A percentile compares a stretch with the other conserved stretches of the same genome.
Conservation (phyloP, 2,113 vertebrate genomes). For the Bagarius yarrelli region DNA sequence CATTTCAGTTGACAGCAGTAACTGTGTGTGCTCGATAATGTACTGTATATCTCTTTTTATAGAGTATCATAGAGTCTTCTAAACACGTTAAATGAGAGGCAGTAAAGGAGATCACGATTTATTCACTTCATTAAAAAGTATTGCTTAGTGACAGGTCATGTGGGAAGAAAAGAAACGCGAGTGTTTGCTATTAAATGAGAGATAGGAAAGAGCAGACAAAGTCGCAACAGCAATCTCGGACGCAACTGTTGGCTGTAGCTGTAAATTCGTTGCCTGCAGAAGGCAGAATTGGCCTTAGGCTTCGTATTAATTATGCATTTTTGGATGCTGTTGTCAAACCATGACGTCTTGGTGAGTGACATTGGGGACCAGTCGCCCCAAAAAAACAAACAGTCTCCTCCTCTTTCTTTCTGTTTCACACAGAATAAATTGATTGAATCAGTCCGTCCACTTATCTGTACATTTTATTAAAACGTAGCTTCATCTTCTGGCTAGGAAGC, state of each 20-base stretch:
- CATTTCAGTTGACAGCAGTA: background rate
- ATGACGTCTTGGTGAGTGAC: background rate
- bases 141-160: background rate
- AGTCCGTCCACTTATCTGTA: background rate
- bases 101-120: slow-evolving; percentile 24
- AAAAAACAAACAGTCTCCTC: too few relatives aligned
- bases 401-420: background rate
- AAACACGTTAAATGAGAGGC: slow-evolving; percentile 10
- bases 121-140: slow-evolving; percentile 12
- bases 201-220: background rate
- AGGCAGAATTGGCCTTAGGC: background rate
- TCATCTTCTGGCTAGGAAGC: background rate
- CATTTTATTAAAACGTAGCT: background rate
- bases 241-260: background rate
- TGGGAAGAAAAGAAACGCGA: background rate
- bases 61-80: background rate
- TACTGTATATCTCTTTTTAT: background rate
- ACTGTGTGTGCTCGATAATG: background rate
- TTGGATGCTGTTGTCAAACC: slow-evolving; percentile 6
- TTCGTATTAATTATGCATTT: background rate
- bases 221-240: background rate
- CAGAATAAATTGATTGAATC: background rate
- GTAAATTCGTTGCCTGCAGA: background rate
- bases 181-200: background rate
- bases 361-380: too few relatives aligned